Conservation (phyloP, 2,888 invertebrate species). For the Cryptus armator region DNA sequence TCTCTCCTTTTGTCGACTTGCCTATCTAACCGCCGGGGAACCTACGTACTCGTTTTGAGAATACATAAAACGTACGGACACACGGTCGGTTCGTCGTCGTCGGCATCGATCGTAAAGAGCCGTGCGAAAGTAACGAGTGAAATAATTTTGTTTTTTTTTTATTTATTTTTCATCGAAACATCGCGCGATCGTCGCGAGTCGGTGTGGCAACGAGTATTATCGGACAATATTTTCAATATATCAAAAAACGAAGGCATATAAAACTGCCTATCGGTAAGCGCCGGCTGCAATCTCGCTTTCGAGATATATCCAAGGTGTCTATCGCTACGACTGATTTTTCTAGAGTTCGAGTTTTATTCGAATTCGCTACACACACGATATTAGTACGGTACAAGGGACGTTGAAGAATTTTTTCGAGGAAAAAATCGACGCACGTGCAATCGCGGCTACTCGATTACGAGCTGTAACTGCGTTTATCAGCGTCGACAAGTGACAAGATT, state of each 20-base stretch:
- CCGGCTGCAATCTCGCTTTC: conserved; percentile 9
- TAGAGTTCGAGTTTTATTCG: background rate
- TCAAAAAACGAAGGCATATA: background rate
- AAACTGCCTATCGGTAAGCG: background rate
- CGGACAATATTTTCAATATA: too few species aligned
- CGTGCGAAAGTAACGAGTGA: background rate
- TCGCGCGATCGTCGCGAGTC: background rate
- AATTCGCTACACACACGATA: background rate
- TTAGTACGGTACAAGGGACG: background rate
- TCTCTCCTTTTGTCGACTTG: conserved; percentile 6
- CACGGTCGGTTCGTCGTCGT: conserved; percentile 14
- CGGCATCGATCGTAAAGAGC: conserved; percentile 7
- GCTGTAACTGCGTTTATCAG: background rate
- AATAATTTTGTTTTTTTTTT: background rate
- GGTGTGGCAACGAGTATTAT: background rate
- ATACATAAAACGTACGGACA: conserved; percentile 16
- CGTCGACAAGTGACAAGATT: conserved; percentile 6
- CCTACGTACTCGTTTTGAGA: conserved; percentile 18
- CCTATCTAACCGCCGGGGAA: conserved; percentile 13
- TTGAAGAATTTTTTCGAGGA: background rate
- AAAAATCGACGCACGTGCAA: background rate
- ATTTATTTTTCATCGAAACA: too few species aligned
- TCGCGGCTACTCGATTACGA: background rate
- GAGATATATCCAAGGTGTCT: conserved; percentile 24
- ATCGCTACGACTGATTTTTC: background rate